Conservation (phyloP, 2,797 vertebrate species). For the Melanotaenia boesemani region DNA sequence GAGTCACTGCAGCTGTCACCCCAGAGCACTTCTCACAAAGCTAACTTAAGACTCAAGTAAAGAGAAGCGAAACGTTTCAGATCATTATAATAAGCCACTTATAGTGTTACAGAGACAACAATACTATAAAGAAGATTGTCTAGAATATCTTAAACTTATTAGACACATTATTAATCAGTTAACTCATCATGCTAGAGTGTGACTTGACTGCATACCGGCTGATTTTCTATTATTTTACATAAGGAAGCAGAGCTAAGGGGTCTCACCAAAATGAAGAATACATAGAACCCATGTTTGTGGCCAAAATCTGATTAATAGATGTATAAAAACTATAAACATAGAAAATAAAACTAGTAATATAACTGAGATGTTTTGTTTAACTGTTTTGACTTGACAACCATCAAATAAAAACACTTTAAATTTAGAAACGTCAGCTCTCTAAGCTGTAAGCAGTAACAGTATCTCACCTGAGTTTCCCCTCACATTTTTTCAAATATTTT, state of each 20-base stretch:
- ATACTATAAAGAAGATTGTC: slow-evolving; percentile 6
- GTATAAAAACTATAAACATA: too few relatives aligned
- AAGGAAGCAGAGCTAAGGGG: slow-evolving; percentile 24
- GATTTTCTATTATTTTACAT: slow-evolving; percentile 32
- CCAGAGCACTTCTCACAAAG: background rate
- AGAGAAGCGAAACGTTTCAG: background rate
- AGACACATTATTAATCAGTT: background rate
- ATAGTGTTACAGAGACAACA: background rate
- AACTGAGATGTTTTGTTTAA: background rate
- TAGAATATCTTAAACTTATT: background rate
- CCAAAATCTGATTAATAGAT: background rate
- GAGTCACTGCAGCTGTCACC: background rate
- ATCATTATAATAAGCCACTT: background rate
- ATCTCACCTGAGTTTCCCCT: too few relatives aligned
- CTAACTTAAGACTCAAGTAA: background rate
- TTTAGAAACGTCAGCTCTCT: too few relatives aligned
- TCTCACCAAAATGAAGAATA: background rate
- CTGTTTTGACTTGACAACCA: too few relatives aligned
- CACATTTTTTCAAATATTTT: too few relatives aligned
- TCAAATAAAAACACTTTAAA: too few relatives aligned
- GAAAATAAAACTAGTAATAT: background rate
- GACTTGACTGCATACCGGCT: slow-evolving; percentile 37
- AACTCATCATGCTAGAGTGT: slow-evolving; percentile 23
- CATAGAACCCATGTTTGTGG: background rate
- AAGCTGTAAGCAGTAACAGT: too few relatives aligned